A percentile compares a stretch with the other conserved stretches of the same genome.
These are phyloP conservation scores for Spea bombifrons DNA, from an alignment of 2,113 vertebrate species.

Conservation along the genomic window DNA sequence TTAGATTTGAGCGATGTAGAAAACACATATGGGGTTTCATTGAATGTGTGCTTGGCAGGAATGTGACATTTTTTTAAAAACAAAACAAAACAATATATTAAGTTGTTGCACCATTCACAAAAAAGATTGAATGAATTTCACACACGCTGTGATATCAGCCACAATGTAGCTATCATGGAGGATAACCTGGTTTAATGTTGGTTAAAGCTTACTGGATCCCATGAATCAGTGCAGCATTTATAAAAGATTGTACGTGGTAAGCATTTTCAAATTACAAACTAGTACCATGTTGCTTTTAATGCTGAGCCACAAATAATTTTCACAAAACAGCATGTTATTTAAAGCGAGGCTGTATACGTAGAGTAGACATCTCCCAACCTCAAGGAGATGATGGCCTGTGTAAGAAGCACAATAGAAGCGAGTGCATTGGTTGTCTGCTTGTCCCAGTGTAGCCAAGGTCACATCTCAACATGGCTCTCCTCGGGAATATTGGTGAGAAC, in stretches of 20 bases:
- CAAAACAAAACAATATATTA: constrained; percentile 16
- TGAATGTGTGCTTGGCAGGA: constrained; percentile 50
- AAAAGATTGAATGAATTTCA: constrained; percentile 26
- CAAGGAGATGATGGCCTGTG: constrained; percentile 37
- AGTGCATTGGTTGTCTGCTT: constrained; percentile 16
- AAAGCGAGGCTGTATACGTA: constrained; percentile 60
- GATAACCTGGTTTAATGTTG: constrained; percentile 61
- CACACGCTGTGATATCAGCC: constrained; percentile 48
- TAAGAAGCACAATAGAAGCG: constrained; percentile 43
- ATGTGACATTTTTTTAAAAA: constrained; percentile 44
- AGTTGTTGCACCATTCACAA: not conserved
- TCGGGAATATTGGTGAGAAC: too few relatives aligned
- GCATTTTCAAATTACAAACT: constrained; percentile 40
- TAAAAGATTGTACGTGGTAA: constrained; percentile 48
- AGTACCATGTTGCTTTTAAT: constrained; percentile 51
- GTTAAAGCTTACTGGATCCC: constrained; percentile 65
- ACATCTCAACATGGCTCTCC: too few relatives aligned
- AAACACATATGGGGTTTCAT: constrained; percentile 30
- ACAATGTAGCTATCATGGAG: constrained; percentile 49
- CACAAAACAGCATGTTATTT: constrained; percentile 67
- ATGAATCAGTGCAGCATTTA: constrained; percentile 58
- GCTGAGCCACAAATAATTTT: constrained; percentile 52
- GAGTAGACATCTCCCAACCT: constrained; percentile 49
- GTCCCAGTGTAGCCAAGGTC: constrained; percentile 43
- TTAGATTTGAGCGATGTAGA: not conserved